Percentiles rank a stretch among this genome's conserved stretches.
These are phyloP conservation scores for Karalla daura DNA, from an alignment of 2,797 vertebrate species.

Conservation along the genomic window DNA sequence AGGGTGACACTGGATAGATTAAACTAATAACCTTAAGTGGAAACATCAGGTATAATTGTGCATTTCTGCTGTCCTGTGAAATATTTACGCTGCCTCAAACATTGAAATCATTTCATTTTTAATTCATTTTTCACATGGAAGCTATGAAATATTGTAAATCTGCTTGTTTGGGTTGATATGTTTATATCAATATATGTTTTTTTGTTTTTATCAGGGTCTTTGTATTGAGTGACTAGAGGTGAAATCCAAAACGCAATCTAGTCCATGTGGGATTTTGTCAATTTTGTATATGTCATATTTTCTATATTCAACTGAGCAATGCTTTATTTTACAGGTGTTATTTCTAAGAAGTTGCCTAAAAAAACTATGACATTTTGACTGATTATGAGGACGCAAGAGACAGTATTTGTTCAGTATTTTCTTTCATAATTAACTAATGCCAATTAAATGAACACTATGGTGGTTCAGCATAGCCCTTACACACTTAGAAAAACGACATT, in stretches of 20 bases:
- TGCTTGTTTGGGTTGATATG: constrained; percentile 1
- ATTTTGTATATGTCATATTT: not conserved
- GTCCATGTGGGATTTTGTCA: not conserved
- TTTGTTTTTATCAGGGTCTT: constrained; percentile 1
- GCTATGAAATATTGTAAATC: constrained; percentile 31
- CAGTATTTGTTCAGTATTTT: not conserved
- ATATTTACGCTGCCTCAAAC: constrained; percentile 31
- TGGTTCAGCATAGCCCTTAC: not conserved
- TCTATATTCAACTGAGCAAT: not conserved
- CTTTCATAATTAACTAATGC: not conserved
- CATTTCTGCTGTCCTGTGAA: constrained; percentile 28
- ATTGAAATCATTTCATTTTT: constrained; percentile 44
- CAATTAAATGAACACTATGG: not conserved
- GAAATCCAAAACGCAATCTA: not conserved
- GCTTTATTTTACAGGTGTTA: not conserved
- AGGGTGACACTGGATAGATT: constrained; percentile 7
- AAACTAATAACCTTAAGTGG: constrained; percentile 22
- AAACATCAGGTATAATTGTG: constrained; percentile 19
- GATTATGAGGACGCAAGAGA: not conserved
- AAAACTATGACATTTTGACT: not conserved
- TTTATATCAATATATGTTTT: no score
- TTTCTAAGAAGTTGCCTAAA: not conserved
- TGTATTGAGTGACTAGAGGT: not conserved
- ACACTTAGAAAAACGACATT: not conserved
- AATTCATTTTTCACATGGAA: constrained; percentile 22